Percentiles rank a stretch among this genome's conserved stretches.
Evolutionary conservation across 1,140 invertebrate genomes (phyloP).

Genomic region (Galleria mellonella): DNA sequence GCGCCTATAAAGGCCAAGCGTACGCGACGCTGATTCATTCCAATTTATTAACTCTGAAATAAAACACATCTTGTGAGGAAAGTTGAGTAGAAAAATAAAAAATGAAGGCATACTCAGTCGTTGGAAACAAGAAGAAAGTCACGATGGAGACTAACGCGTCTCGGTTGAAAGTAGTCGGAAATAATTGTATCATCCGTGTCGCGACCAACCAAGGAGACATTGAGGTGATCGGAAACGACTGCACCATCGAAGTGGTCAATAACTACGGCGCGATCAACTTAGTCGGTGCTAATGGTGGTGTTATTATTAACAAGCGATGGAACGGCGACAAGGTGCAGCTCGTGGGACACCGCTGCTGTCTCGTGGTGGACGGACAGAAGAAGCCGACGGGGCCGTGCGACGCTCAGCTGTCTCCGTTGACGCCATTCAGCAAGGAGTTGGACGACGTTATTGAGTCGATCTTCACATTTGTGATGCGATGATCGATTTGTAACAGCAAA

Average conservation of each 20-base stretch:
- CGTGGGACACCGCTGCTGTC: conserved; percentile 38
- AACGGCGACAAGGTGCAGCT: conserved; percentile 48
- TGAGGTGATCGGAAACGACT: conserved; percentile 63
- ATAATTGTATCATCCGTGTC: conserved; percentile 53
- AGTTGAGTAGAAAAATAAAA: conserved; percentile 14
- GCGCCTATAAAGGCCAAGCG: conserved; percentile 27
- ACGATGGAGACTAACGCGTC: conserved; percentile 54
- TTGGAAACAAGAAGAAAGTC: conserved; percentile 67
- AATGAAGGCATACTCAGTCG: conserved; percentile 62
- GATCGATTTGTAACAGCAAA: conserved; percentile 8
- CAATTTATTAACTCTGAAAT: conserved; percentile 10
- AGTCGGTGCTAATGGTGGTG: conserved; percentile 48
- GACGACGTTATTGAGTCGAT: conserved; percentile 65
- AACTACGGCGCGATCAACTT: conserved; percentile 52
- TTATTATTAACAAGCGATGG: conserved; percentile 40
- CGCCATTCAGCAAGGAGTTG: conserved; percentile 61
- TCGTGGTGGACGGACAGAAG: conserved; percentile 50
- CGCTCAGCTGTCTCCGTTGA: conserved; percentile 56
- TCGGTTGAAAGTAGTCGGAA: conserved; percentile 52
- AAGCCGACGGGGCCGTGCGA: conserved; percentile 38
- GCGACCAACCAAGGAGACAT: conserved; percentile 49
- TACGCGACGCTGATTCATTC: conserved; percentile 45
- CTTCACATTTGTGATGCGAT: conserved; percentile 66
- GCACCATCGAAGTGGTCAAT: conserved; percentile 46
- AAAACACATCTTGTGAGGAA: neutral